Evolutionary conservation across 2,113 vertebrate genomes (phyloP).

Genomic region (Lophochroa leadbeateri): DNA sequence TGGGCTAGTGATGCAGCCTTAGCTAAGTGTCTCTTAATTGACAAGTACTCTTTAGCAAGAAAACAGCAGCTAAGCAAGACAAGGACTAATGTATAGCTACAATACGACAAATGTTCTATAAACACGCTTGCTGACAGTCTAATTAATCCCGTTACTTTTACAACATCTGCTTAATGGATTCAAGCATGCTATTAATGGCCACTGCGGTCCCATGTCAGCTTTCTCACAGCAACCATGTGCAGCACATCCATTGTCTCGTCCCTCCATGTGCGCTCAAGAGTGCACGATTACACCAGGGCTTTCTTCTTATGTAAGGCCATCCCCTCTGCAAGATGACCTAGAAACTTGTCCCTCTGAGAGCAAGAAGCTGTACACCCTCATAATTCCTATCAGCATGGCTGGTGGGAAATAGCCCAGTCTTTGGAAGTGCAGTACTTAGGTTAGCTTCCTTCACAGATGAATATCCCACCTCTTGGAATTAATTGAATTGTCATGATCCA

Average conservation of each 20-base stretch:
- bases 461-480: background rate
- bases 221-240: background rate
- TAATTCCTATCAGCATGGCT: background rate
- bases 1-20: background rate
- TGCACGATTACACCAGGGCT: fast-evolving
- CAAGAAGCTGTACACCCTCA: background rate
- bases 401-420: background rate
- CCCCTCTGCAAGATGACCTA: background rate
- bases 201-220: background rate
- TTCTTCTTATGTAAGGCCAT: background rate
- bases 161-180: background rate
- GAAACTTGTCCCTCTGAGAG: background rate
- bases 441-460: background rate
- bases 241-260: background rate
- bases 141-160: slow-evolving; percentile 23
- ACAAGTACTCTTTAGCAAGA: background rate
- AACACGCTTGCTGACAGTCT: background rate
- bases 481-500: background rate
- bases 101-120: background rate
- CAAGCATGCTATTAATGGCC: background rate
- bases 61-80: background rate
- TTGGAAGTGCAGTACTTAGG: background rate
- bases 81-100: background rate
- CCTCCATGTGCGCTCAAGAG: background rate
- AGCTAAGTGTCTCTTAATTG: background rate